These are phyloP conservation scores for Catocala sponsa DNA, from an alignment of 2,888 invertebrate genomes.

Conservation along the genomic window DNA sequence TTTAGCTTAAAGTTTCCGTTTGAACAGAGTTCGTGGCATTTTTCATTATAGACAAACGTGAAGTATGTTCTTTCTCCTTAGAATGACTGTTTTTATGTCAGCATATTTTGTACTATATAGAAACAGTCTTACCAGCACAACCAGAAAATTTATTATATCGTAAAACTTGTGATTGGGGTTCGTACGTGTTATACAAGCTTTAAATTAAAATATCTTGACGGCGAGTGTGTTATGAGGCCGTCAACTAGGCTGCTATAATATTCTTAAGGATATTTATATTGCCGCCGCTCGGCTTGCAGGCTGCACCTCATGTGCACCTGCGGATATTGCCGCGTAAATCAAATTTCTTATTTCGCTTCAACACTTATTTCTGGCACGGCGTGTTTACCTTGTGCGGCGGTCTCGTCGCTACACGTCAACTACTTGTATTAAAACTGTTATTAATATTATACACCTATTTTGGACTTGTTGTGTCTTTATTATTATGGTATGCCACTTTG, in stretches of 20 bases:
- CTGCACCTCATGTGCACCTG: constrained; percentile 77
- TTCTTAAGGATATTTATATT: constrained; percentile 56
- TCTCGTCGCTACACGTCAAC: constrained; percentile 19
- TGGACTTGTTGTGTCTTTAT: constrained; percentile 18
- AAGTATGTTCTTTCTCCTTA: constrained; percentile 2
- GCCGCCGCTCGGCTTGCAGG: constrained; percentile 47
- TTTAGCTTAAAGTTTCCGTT: background rate
- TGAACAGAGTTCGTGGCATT: background rate
- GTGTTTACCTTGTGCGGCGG: constrained; percentile 42
- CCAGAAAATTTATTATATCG: constrained; percentile 50
- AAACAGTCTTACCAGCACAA: constrained; percentile 25
- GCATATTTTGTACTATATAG: constrained; percentile 4
- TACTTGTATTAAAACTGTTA: constrained; percentile 22
- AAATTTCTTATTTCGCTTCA: constrained; percentile 79
- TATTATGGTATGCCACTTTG: too few species aligned
- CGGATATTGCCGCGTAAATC: constrained; percentile 83
- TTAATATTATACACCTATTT: constrained; percentile 15
- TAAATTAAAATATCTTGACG: constrained; percentile 66
- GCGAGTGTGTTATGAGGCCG: constrained; percentile 58
- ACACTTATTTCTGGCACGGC: constrained; percentile 64
- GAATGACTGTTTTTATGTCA: background rate
- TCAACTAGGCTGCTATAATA: constrained; percentile 61
- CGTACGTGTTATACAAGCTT: constrained; percentile 54
- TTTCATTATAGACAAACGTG: constrained; percentile 1
- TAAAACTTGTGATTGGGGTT: constrained; percentile 59